These are phyloP conservation scores for Poecilia picta DNA, from an alignment of 2,797 vertebrate genomes.

Conservation along the genomic window DNA sequence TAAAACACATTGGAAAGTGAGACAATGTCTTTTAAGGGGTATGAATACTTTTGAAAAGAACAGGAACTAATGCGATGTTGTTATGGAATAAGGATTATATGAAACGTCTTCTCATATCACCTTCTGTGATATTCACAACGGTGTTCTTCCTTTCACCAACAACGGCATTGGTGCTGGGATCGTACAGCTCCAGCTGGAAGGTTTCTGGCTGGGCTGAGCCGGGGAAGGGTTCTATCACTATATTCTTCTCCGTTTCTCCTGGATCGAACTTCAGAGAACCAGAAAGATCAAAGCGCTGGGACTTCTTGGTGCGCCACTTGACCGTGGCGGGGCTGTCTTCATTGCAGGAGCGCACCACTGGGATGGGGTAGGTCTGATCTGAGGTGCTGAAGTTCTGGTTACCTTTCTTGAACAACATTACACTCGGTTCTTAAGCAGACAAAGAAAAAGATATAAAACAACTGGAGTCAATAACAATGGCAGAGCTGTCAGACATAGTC, in stretches of 20 bases:
- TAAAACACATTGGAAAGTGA: background rate
- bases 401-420: slow-evolving; percentile 80
- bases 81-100: background rate
- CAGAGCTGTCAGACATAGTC: background rate
- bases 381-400: slow-evolving; percentile 72
- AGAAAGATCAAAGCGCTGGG: slow-evolving; percentile 69
- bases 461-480: slow-evolving; percentile 52
- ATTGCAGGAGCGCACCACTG: slow-evolving; percentile 78
- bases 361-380: slow-evolving; percentile 75
- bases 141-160: slow-evolving; percentile 80
- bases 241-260: slow-evolving; percentile 79
- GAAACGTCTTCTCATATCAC: slow-evolving; percentile 6
- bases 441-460: slow-evolving; percentile 2
- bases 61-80: background rate
- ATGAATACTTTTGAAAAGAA: background rate
- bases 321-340: slow-evolving; percentile 66
- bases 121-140: slow-evolving; percentile 67
- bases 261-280: slow-evolving; percentile 76
- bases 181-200: slow-evolving; percentile 81
- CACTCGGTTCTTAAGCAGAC: slow-evolving; percentile 72
- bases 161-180: slow-evolving; percentile 72
- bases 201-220: slow-evolving; percentile 65
- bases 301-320: slow-evolving; percentile 80
- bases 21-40: background rate
- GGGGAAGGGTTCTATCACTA: slow-evolving; percentile 71